Evolutionary conservation across 1,140 invertebrate species (phyloP), one percentile per base, ranked within the genome.

Genomic region (Brachionus rotundiformis): DNA sequence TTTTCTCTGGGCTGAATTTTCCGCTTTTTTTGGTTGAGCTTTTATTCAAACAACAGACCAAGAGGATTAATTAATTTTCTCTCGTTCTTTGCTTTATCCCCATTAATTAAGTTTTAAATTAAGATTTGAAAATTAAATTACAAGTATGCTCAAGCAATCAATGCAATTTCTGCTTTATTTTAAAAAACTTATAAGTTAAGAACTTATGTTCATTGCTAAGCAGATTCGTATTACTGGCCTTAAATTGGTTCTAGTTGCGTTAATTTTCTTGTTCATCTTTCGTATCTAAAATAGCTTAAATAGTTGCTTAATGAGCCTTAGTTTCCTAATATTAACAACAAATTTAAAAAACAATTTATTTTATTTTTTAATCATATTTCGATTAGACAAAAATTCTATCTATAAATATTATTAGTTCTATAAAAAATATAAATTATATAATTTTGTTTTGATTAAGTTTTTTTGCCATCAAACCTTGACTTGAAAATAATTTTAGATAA

Each of bases 81-180:
- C 47, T 54, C 47, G 4, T 25, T 19, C 4, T 41, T 11, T 13
- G 39, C 39, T 41, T 13, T 19, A 54, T 54, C 16, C 47, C 47
- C 19, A 54, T 54, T 54, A 36, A 68, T 36, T 68, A 36, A 36
- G 11, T 31, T 68, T 68, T 36, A 68, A 36, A 36, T 68, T 68
- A 68, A 68, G 63, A 39, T 68, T 68, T 68, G 29, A 68, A 68
- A 68, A 63, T 68, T 68, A 33, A 68, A 68, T 16, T 36, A 19
- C 29, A 36, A 19, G 16, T 33, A 36, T 68, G 29, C 31, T 68
- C 25, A 63, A 63, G 25, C 25, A 63, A 63, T 29, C 25, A 63
- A 68, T 68, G 33, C 13, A 36, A 33, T 33, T 36, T 68, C 63
- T 68, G 63, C 11, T 68, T 68, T 68, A 68, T 68, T 68, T 68